Evolutionary conservation across 2,888 invertebrate species (phyloP).

Genomic region (Pseudoips prasinana): DNA sequence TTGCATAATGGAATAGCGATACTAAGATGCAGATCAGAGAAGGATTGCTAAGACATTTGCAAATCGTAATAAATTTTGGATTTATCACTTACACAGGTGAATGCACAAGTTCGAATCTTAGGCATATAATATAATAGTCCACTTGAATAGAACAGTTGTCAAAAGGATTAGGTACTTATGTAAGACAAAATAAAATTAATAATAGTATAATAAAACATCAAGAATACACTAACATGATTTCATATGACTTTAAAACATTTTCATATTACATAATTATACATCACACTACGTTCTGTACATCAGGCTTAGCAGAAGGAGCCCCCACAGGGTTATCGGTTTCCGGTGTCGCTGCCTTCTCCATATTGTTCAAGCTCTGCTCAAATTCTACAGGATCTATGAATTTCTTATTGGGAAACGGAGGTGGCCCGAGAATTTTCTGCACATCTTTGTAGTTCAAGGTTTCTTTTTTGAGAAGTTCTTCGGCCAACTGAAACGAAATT

Average conservation of each 20-base stretch:
- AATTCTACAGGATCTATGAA: conserved; percentile 91
- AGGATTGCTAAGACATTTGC: too few relatives aligned
- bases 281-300: conserved; percentile 7
- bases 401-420: conserved; percentile 88
- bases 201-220: too few relatives aligned
- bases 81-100: too few relatives aligned
- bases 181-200: too few relatives aligned
- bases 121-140: too few relatives aligned
- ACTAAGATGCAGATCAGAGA: too few relatives aligned
- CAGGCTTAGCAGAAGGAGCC: conserved; percentile 56
- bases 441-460: conserved; percentile 96
- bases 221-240: conserved; percentile 37
- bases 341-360: conserved; percentile 48
- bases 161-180: too few relatives aligned
- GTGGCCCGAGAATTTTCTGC: conserved; percentile 93
- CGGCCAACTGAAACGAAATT: conserved; percentile 87
- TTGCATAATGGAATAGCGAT: too few relatives aligned
- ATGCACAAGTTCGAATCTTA: too few relatives aligned
- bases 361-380: conserved; percentile 80
- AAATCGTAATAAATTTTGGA: too few relatives aligned
- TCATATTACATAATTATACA: conserved; percentile 24
- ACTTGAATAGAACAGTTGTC: too few relatives aligned
- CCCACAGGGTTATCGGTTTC: conserved; percentile 31
- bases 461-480: conserved; percentile 92
- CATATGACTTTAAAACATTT: conserved; percentile 24